Percentiles rank a stretch among this genome's conserved stretches.
Conservation (phyloP, 2,113 vertebrate species). For the Rostratula benghalensis region DNA sequence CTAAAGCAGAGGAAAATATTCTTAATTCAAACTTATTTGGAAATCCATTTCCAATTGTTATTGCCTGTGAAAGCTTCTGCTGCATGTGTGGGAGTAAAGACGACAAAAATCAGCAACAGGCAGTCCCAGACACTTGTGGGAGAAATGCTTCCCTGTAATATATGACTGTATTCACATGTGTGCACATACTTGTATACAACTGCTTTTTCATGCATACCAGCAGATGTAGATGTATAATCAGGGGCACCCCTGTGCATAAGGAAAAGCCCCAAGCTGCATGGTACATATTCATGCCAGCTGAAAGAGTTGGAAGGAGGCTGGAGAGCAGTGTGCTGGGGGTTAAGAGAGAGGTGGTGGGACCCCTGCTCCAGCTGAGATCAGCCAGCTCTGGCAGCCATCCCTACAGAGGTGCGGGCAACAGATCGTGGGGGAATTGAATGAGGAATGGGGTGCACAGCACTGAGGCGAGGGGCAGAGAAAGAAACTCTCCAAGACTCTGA, state of each 20-base stretch:
- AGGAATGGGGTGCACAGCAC: neutral
- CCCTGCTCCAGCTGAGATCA: neutral
- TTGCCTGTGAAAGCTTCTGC: neutral
- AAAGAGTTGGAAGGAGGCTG: neutral
- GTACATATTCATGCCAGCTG: neutral
- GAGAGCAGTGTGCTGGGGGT: neutral
- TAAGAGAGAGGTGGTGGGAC: neutral
- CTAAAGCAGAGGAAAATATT: constrained; percentile 31
- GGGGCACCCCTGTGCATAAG: neutral
- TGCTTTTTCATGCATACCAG: neutral
- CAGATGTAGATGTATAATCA: neutral
- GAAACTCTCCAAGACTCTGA: neutral
- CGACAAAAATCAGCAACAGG: neutral
- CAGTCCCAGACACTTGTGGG: neutral
- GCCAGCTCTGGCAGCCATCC: neutral
- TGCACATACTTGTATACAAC: neutral
- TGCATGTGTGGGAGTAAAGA: neutral
- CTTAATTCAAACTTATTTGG: neutral
- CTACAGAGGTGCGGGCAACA: neutral
- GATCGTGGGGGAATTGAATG: neutral
- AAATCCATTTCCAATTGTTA: neutral
- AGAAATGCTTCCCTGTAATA: neutral
- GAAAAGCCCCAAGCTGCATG: neutral
- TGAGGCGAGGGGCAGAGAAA: neutral
- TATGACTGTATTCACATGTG: neutral